A percentile compares a stretch with the other conserved stretches of the same genome.
Conservation (phyloP, 2,888 invertebrate species). For the Stenchaetothrips biformis region DNA sequence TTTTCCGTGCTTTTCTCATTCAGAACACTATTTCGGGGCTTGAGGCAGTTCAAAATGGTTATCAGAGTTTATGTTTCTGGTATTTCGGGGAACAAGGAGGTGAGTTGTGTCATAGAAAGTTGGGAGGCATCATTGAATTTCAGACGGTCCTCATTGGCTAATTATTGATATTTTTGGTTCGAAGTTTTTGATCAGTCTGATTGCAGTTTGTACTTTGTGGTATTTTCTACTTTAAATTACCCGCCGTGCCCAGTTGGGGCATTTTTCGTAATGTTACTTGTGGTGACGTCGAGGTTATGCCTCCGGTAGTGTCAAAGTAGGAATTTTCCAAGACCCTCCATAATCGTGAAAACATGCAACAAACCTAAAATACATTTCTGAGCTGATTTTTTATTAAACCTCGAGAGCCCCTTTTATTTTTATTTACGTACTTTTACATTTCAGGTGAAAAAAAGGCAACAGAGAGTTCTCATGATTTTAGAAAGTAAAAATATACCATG, state of each 20-base stretch:
- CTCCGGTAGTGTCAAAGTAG: slow-evolving; percentile 21
- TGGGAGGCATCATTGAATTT: background rate
- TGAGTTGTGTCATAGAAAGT: slow-evolving; percentile 48
- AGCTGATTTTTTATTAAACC: background rate
- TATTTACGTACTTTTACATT: slow-evolving; percentile 39
- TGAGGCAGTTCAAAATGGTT: slow-evolving; percentile 58
- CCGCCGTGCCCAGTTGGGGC: too few species aligned
- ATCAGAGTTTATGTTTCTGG: slow-evolving; percentile 88
- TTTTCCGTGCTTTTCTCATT: too few species aligned
- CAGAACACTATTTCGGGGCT: too few species aligned
- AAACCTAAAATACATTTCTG: background rate
- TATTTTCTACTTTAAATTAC: background rate
- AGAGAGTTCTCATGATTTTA: slow-evolving; percentile 86
- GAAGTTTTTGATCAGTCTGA: too few species aligned
- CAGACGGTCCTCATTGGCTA: too few species aligned
- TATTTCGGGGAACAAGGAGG: slow-evolving; percentile 92
- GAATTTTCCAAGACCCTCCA: background rate
- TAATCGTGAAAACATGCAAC: background rate
- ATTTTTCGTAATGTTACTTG: too few species aligned
- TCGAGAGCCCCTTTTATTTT: slow-evolving; percentile 25
- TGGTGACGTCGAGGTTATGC: slow-evolving; percentile 1
- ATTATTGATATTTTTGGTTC: too few species aligned
- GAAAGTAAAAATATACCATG: slow-evolving; percentile 87
- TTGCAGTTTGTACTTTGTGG: slow-evolving; percentile 30
- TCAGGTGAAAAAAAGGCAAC: slow-evolving; percentile 93